A percentile compares a stretch with the other conserved stretches of the same genome.
Evolutionary conservation across 1,140 invertebrate species (phyloP).

Genomic region (Drosophila bipectinata): DNA sequence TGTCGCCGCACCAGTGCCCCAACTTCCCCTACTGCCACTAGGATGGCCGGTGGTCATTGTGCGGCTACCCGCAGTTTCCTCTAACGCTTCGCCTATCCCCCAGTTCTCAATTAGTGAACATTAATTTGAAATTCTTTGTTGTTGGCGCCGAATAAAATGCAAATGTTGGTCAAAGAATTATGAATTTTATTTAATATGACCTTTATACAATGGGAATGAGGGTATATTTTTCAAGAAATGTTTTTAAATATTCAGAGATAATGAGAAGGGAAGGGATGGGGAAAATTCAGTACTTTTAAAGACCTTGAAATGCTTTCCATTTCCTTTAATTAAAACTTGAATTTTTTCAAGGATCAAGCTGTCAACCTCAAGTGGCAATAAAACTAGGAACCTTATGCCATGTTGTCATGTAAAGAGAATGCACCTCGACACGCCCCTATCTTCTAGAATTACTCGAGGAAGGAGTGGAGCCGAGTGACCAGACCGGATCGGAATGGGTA

Average conservation of each 20-base stretch:
- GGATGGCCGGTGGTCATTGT: neutral
- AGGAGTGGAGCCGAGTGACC: slow-evolving; percentile 23
- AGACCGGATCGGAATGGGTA: slow-evolving; percentile 9
- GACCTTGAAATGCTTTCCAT: too few relatives aligned
- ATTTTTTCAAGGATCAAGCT: slow-evolving; percentile 8
- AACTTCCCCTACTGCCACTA: slow-evolving; percentile 84
- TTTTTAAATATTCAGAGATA: too few relatives aligned
- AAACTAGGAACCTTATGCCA: slow-evolving; percentile 17
- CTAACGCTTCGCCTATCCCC: slow-evolving; percentile 33
- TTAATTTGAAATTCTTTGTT: slow-evolving; percentile 62
- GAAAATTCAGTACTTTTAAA: too few relatives aligned
- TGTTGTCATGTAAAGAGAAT: slow-evolving; percentile 55
- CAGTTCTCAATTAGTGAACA: slow-evolving; percentile 68
- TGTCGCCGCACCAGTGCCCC: slow-evolving; percentile 83
- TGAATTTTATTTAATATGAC: neutral
- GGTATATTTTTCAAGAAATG: too few relatives aligned
- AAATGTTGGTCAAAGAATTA: slow-evolving; percentile 69
- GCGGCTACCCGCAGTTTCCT: slow-evolving; percentile 13
- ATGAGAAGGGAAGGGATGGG: too few relatives aligned
- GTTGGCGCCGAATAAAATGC: slow-evolving; percentile 74
- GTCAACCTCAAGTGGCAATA: neutral
- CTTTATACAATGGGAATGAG: too few relatives aligned
- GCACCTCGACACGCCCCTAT: slow-evolving; percentile 54
- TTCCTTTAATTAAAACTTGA: neutral
- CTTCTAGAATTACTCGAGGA: slow-evolving; percentile 13